Conservation (phyloP, 2,797 vertebrate species). For the Sebastes aleutianus region DNA sequence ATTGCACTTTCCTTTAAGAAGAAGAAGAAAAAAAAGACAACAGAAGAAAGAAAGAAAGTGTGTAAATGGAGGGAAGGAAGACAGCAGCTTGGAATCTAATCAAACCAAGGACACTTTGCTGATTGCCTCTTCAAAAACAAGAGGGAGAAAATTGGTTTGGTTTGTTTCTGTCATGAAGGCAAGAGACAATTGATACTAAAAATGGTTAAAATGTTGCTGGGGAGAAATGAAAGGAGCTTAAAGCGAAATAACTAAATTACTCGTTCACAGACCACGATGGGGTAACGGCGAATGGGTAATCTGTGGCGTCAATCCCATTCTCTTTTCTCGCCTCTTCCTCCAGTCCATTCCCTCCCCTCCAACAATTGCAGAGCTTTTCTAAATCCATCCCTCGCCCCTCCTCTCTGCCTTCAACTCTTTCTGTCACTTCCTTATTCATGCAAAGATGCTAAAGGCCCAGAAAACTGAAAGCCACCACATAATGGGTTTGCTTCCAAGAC, state of each 20-base stretch:
- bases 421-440: conserved; percentile 50
- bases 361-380: conserved; percentile 64
- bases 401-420: conserved; percentile 26
- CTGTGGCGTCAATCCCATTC: conserved; percentile 55
- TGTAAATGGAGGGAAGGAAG: conserved; percentile 49
- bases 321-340: conserved; percentile 25
- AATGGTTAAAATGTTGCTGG: conserved; percentile 68
- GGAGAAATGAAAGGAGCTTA: conserved; percentile 68
- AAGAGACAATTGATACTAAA: conserved; percentile 68
- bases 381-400: conserved; percentile 41
- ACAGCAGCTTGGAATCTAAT: conserved; percentile 68
- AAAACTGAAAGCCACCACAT: conserved; percentile 36
- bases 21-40: conserved; percentile 3
- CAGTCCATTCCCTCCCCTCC: conserved; percentile 34
- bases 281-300: conserved; percentile 50
- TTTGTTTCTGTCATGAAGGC: conserved; percentile 74
- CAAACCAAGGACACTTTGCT: conserved; percentile 74
- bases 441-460: conserved; percentile 47
- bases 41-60: conserved; percentile 33
- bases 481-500: conserved; percentile 38
- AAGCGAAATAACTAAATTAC: conserved; percentile 72
- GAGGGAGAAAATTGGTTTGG: conserved; percentile 72
- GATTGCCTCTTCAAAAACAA: conserved; percentile 78
- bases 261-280: conserved; percentile 44
- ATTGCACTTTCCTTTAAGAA: conserved; percentile 29